Conservation (phyloP, 2,797 vertebrate species). For the Vipera ursinii region DNA sequence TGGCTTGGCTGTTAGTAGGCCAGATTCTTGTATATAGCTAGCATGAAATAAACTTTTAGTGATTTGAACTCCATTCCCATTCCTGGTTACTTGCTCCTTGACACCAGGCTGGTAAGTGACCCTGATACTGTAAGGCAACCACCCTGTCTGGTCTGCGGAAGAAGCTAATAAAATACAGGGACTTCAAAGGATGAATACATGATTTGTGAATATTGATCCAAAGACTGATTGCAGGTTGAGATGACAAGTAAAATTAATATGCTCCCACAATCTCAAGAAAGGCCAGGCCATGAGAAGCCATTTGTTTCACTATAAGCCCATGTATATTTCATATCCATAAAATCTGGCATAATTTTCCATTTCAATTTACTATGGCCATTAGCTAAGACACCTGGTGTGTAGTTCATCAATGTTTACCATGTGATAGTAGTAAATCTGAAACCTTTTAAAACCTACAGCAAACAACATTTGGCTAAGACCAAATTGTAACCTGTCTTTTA, state of each 20-base stretch:
- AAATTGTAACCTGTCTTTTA: background rate
- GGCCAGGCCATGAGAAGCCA: background rate
- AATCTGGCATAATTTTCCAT: background rate
- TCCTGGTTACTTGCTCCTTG: background rate
- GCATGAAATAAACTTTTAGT: background rate
- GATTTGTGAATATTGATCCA: background rate
- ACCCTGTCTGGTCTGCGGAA: background rate
- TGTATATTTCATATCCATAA: background rate
- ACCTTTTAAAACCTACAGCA: background rate
- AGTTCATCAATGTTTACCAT: background rate
- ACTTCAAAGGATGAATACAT: background rate
- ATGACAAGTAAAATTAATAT: background rate
- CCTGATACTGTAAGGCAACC: background rate
- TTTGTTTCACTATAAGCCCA: background rate
- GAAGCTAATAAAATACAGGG: background rate
- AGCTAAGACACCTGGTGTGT: background rate
- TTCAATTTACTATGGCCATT: background rate
- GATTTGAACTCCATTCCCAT: background rate
- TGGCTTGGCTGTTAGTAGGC: background rate
- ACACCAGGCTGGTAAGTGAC: background rate
- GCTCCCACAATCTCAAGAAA: background rate
- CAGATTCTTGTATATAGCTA: background rate
- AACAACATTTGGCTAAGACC: background rate
- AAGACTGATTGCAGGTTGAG: background rate
- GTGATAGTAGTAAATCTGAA: background rate